Evolutionary conservation across 2,797 vertebrate species (phyloP), one percentile per base, ranked within the genome.

Genomic region (Ciconia nigra): DNA sequence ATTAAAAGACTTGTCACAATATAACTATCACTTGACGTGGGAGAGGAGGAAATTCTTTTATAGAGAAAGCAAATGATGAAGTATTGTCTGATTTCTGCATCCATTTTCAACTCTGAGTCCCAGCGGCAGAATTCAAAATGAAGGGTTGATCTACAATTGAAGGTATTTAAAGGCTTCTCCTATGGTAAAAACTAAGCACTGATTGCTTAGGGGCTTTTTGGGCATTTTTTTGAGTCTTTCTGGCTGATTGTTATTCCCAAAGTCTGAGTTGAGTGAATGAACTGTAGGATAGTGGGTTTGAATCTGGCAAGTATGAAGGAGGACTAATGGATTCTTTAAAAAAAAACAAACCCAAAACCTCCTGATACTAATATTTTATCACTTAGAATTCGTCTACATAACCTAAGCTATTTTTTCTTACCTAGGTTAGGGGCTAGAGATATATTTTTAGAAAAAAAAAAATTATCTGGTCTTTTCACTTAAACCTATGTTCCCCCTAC

Each of bases 401-500:
- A 80, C 35, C 25, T 67, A 5, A 70, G 10, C 13, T 63, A 7
- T 44, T 54, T 6, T 42, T 71, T 57, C 35, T 41, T 71, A 57
- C 12, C 11, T 66, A 54, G 7, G 1, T 39, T 54, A 80, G 9
- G 24, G 54, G 3, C 13, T 59, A 26, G 13, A 57, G 10, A 66
- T 67, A 57, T 79, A 2, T 29, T 29, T 49, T 63, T 24, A 63
- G 33, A n/a, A 41, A 44, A 69, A 41, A 44, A 69, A 9, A 46
- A 63, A 28, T 12, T 5, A 2, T 1, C 22, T 13, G 4, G 7
- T 49, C 7, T 87, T 65, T 89, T 71, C 24, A 55, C 13, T 83
- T 78, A 52, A 70, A 15, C 2, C 0, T 39, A 2, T n/a, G 5
- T 66, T 73, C 5, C 66, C 11, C 10, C 1, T 51, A 2, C 24